Evolutionary conservation across 1,140 invertebrate species (phyloP).

Genomic region (Carposina sasakii): DNA sequence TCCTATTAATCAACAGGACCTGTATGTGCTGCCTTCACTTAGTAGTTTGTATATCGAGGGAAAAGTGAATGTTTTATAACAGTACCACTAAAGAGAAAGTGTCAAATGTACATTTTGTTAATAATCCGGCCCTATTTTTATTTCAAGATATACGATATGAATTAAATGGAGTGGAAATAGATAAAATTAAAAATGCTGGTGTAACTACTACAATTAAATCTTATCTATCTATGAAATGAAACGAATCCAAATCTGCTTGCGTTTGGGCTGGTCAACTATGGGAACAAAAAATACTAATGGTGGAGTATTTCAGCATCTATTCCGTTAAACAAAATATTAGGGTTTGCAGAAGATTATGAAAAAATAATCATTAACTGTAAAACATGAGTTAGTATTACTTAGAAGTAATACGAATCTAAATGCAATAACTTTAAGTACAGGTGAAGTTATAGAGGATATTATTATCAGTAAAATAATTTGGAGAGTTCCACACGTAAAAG

Average conservation of each 20-base stretch:
- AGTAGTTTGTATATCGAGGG: slow-evolving; percentile 46
- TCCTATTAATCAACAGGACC: slow-evolving; percentile 40
- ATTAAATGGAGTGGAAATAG: slow-evolving; percentile 58
- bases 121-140: slow-evolving; percentile 52
- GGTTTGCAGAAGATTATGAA: slow-evolving; percentile 66
- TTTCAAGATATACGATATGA: slow-evolving; percentile 67
- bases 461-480: slow-evolving; percentile 16
- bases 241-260: slow-evolving; percentile 11
- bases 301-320: slow-evolving; percentile 48
- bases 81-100: not conserved
- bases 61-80: slow-evolving; percentile 8
- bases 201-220: slow-evolving; percentile 52
- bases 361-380: slow-evolving; percentile 61
- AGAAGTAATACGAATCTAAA: slow-evolving; percentile 43
- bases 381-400: slow-evolving; percentile 62
- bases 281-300: not conserved
- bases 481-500: slow-evolving; percentile 10
- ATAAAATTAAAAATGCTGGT: slow-evolving; percentile 52
- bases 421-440: not conserved
- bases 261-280: slow-evolving; percentile 10
- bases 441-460: slow-evolving; percentile 11
- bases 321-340: slow-evolving; percentile 48
- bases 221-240: slow-evolving; percentile 21
- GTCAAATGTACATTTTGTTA: slow-evolving; percentile 25
- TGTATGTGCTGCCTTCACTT: slow-evolving; percentile 35